phyloP scores from a whole-genome alignment of 2,888 invertebrate genomes.

The Drosophila mimetica region DNA sequence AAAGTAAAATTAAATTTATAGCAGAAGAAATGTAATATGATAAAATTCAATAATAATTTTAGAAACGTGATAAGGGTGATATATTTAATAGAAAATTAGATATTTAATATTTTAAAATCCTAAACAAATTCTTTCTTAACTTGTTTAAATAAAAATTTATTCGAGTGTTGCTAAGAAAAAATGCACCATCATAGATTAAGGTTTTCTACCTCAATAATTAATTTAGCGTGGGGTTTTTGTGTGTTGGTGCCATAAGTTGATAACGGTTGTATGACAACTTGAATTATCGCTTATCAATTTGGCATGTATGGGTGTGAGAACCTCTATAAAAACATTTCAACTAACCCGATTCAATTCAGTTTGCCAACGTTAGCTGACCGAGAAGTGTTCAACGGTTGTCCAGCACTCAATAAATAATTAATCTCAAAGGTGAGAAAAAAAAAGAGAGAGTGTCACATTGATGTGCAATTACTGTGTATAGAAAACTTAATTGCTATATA shows the following conservation, averaged over 20 bases:
- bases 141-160: neutral
- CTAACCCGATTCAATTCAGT: conserved; percentile 12
- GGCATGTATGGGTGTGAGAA: conserved; percentile 12
- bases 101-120: neutral
- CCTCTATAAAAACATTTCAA: conserved; percentile 31
- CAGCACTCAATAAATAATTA: conserved; percentile 7
- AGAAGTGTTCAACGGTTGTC: conserved; percentile 14
- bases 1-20: too few relatives aligned
- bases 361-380: conserved; percentile 15
- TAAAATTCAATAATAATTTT: too few relatives aligned
- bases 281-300: conserved; percentile 30
- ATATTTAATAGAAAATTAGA: too few relatives aligned
- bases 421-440: conserved; percentile 32
- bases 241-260: conserved; percentile 24
- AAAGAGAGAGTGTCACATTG: neutral
- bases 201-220: conserved; percentile 14
- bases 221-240: neutral
- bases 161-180: neutral
- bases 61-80: too few relatives aligned
- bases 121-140: neutral
- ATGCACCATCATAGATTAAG: conserved; percentile 5
- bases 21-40: too few relatives aligned
- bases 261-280: conserved; percentile 15
- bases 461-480: conserved; percentile 4
- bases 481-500: conserved; percentile 12